Conservation (phyloP, 2,797 vertebrate species). For the Mustela erminea region DNA sequence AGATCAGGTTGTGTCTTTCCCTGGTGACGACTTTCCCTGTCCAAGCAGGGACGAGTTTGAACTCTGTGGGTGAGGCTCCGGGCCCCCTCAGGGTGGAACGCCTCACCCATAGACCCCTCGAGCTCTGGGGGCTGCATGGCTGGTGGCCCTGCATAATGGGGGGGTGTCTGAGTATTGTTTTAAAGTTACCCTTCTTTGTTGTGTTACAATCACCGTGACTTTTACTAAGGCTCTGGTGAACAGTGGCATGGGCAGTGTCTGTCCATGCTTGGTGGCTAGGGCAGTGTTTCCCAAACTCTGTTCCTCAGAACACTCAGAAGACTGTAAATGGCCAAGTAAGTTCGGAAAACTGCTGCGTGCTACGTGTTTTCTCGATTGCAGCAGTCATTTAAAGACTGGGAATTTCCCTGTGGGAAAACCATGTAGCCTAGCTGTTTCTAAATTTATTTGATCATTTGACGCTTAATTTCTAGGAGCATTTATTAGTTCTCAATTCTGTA, state of each 20-base stretch:
- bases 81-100: background rate
- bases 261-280: background rate
- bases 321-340: background rate
- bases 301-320: background rate
- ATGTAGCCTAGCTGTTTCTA: background rate
- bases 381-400: background rate
- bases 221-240: background rate
- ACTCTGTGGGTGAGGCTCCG: background rate
- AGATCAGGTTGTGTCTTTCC: background rate
- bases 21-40: background rate
- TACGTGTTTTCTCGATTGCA: background rate
- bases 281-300: background rate
- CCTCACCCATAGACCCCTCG: rapidly evolving
- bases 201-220: background rate
- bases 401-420: background rate
- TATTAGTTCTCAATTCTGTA: background rate
- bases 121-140: background rate
- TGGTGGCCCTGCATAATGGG: rapidly evolving
- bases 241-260: background rate
- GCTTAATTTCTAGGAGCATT: background rate
- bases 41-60: background rate
- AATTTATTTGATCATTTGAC: background rate
- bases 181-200: background rate
- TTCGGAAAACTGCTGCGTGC: background rate
- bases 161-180: background rate